These are phyloP conservation scores for Melanophora roralis DNA, from an alignment of 2,888 invertebrate genomes.

Conservation along the genomic window DNA sequence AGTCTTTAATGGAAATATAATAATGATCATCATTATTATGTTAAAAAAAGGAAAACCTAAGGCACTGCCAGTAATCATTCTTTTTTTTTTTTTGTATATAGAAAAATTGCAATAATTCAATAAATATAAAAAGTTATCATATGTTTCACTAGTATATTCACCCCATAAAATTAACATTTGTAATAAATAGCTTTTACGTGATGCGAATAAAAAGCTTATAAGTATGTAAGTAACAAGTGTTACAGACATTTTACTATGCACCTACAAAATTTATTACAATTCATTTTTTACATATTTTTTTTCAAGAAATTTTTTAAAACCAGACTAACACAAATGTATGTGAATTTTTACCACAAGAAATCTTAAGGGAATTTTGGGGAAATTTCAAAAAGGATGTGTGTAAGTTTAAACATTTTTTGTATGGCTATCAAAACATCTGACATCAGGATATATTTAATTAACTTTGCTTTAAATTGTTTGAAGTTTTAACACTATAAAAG, in stretches of 20 bases:
- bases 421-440: too few species aligned
- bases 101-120: too few species aligned
- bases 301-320: neutral
- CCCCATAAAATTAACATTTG: constrained; percentile 76
- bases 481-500: constrained; percentile 21
- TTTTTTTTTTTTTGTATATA: too few species aligned
- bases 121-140: neutral
- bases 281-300: neutral
- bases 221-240: neutral
- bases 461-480: neutral
- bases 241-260: neutral
- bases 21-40: constrained; percentile 1
- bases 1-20: neutral
- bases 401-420: too few species aligned
- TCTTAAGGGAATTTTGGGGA: too few species aligned
- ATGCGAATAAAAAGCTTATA: constrained; percentile 68
- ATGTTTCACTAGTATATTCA: constrained; percentile 9
- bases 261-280: neutral
- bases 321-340: too few species aligned
- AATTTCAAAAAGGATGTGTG: too few species aligned
- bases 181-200: constrained; percentile 75
- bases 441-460: neutral
- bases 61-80: neutral
- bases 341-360: too few species aligned
- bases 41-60: neutral